Conservation (phyloP, 2,888 invertebrate genomes). For the Adineta ricciae region DNA sequence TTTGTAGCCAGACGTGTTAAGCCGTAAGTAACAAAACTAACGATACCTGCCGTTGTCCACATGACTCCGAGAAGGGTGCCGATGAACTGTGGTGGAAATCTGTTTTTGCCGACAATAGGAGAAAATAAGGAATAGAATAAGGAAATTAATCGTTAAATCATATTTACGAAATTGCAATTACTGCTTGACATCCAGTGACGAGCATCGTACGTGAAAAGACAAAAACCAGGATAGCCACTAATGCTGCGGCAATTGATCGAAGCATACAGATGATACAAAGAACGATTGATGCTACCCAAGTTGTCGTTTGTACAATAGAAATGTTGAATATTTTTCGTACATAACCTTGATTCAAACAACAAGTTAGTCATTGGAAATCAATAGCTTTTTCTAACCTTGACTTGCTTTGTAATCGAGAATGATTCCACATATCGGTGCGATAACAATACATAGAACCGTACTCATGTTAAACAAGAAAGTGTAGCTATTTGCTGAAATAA, state of each 20-base stretch:
- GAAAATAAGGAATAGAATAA: too few relatives aligned
- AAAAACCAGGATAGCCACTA: not conserved
- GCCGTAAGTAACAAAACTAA: not conserved
- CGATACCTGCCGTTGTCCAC: not conserved
- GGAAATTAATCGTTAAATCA: too few relatives aligned
- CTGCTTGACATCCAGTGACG: not conserved
- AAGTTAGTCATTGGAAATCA: too few relatives aligned
- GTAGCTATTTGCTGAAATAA: not conserved
- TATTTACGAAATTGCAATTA: not conserved
- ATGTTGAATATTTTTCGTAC: not conserved
- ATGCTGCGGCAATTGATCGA: not conserved
- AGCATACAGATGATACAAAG: slow-evolving; percentile 2
- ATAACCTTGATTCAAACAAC: not conserved
- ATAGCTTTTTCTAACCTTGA: not conserved
- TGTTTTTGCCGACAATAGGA: not conserved
- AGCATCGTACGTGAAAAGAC: not conserved
- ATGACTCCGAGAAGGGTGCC: slow-evolving; percentile 7
- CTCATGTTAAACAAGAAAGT: not conserved
- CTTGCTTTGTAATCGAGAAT: not conserved
- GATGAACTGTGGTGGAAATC: not conserved
- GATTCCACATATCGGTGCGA: not conserved
- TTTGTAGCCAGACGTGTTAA: not conserved
- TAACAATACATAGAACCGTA: not conserved
- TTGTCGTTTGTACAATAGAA: not conserved
- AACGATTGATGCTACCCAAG: not conserved